Evolutionary conservation across 2,888 invertebrate species (phyloP), one percentile per base, ranked within the genome.

Genomic region (Drosophila robusta): DNA sequence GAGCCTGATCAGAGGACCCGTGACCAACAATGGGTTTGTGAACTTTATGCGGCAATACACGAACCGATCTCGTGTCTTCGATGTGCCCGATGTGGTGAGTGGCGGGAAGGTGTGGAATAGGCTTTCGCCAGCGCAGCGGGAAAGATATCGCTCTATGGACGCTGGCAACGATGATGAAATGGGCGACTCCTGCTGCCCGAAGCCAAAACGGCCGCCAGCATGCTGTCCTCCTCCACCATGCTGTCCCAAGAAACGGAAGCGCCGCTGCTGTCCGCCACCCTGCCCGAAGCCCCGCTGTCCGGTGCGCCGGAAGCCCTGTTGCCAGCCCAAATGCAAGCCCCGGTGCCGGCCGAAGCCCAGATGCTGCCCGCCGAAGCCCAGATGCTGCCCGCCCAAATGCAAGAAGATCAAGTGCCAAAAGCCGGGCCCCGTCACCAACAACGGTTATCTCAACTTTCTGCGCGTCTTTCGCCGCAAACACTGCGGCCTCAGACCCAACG

Each of bases 401-500:
- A 29, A n/a, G 4, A 26, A 29, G 0, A 34, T 44, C 26, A 69
- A 63, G 7, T 75, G 82, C 47, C 54, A 52, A 32, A 62, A 61
- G 0, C 71, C 68, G 0, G 82, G 78, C 0, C 78, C 80, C 1
- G 14, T 73, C 0, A 80, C 68, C 0, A 75, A 70, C 4, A 81
- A 83, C 38, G 79, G 71, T 0, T 79, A 75, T 29, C 29, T 83
- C 0, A 80, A 84, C 6, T 83, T 83, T 24, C 9, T 82, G 0
- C 77, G 80, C 1, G 29, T 24, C 9, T 84, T 45, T 45, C 56
- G 74, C 0, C 51, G 72, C 18, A 74, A 61, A 8, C 69, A 86
- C 34, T 80, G 77, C 42, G 72, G 63, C 0, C 42, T 83, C 0
- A 57, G 45, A 2, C 72, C 83, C 0, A 65, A 45, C 0, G 74